phyloP scores from a whole-genome alignment of 1,140 invertebrate genomes.

The Temnothorax nylanderi region DNA sequence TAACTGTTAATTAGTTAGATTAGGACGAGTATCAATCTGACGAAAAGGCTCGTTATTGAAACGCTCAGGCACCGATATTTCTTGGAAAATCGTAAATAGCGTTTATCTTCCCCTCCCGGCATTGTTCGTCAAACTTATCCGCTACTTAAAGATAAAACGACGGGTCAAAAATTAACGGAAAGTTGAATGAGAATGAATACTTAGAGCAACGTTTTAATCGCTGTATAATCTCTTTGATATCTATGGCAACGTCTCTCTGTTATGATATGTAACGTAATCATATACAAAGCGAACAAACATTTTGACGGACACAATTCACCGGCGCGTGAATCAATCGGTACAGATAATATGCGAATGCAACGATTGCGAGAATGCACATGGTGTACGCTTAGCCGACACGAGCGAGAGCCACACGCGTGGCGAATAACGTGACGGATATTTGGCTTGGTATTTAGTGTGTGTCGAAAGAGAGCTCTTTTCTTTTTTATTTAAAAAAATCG shows the following conservation, averaged over 20 bases:
- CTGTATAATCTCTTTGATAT: slow-evolving; percentile 3
- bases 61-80: slow-evolving; percentile 55
- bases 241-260: background rate
- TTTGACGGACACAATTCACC: background rate
- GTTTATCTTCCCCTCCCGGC: background rate
- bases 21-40: slow-evolving; percentile 49
- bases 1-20: slow-evolving; percentile 30
- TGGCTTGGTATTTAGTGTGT: slow-evolving; percentile 64
- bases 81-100: slow-evolving; percentile 16
- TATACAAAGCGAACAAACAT: slow-evolving; percentile 19
- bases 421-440: slow-evolving; percentile 64
- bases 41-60: slow-evolving; percentile 54
- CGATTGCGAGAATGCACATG: slow-evolving; percentile 5
- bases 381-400: slow-evolving; percentile 29
- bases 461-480: slow-evolving; percentile 78
- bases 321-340: background rate
- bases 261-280: background rate
- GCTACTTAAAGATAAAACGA: background rate
- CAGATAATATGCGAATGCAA: background rate
- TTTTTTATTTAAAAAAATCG: slow-evolving; percentile 85
- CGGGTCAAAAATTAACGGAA: slow-evolving; percentile 1
- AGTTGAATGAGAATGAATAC: slow-evolving; percentile 16
- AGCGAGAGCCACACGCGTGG: slow-evolving; percentile 14
- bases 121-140: background rate
- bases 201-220: background rate